phyloP scores from a whole-genome alignment of 1,140 invertebrate genomes.

The Cydia fagiglandana region DNA sequence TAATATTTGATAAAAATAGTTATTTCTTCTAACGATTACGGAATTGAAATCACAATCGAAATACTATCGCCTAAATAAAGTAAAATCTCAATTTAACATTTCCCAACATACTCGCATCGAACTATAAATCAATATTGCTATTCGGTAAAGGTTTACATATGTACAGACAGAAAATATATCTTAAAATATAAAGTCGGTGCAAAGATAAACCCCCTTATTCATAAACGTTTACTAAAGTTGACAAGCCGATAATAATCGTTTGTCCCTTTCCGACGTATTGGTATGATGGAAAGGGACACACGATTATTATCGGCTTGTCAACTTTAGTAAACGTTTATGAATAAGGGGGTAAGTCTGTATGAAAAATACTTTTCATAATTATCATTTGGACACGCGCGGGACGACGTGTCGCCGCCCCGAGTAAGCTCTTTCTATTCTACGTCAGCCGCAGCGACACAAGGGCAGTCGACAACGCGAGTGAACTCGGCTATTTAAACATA shows the following conservation, averaged over 20 bases:
- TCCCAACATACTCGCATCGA: neutral
- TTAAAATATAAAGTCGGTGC: conserved; percentile 48
- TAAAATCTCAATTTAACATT: conserved; percentile 9
- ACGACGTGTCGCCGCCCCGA: neutral
- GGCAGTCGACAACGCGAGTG: neutral
- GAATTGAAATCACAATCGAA: conserved; percentile 23
- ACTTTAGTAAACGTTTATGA: too few relatives aligned
- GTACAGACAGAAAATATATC: conserved; percentile 47
- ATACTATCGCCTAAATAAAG: neutral
- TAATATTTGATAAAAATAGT: conserved; percentile 16
- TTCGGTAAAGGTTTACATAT: conserved; percentile 51
- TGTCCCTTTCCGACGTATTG: too few relatives aligned
- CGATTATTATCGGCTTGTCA: too few relatives aligned
- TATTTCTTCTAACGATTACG: conserved; percentile 6
- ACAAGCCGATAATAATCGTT: too few relatives aligned
- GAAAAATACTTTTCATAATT: conserved; percentile 44
- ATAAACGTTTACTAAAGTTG: too few relatives aligned
- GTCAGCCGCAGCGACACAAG: neutral
- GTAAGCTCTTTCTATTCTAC: conserved; percentile 25
- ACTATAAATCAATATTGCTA: conserved; percentile 42
- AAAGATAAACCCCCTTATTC: too few relatives aligned
- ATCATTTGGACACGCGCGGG: conserved; percentile 29
- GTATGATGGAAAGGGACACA: too few relatives aligned
- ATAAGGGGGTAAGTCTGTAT: too few relatives aligned
- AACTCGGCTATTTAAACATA: neutral